phyloP scores from a whole-genome alignment of 2,113 vertebrate genomes.

The Varanus komodoensis region DNA sequence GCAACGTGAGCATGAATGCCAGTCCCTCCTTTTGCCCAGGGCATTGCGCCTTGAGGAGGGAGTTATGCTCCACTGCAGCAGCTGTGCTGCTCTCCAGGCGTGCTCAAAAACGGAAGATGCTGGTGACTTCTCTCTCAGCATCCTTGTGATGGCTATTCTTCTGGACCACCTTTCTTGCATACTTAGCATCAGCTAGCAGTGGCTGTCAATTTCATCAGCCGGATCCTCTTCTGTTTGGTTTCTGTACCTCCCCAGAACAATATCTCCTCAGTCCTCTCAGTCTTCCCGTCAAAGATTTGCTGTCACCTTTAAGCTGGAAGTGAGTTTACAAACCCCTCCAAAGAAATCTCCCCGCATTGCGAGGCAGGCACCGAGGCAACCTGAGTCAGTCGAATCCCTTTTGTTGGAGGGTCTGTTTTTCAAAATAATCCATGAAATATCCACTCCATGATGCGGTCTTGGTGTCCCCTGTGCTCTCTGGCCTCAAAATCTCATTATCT shows the following conservation, averaged over 20 bases:
- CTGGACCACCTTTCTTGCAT: background rate
- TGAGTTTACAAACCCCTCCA: background rate
- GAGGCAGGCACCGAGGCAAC: background rate
- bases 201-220: background rate
- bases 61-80: no score
- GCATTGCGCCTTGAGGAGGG: background rate
- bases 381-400: background rate
- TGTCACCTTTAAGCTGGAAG: constrained; percentile 9
- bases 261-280: background rate
- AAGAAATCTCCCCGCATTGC: background rate
- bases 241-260: background rate
- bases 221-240: background rate
- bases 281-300: background rate
- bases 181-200: background rate
- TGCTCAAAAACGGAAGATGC: background rate
- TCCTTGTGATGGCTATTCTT: no score
- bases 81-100: background rate
- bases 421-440: background rate
- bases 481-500: background rate
- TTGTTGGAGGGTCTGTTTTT: background rate
- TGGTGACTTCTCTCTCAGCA: background rate
- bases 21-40: background rate
- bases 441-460: background rate
- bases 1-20: no score
- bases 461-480: background rate